A percentile compares a stretch with the other conserved stretches of the same genome.
phyloP scores from a whole-genome alignment of 1,140 invertebrate species.

The Anthonomus grandis region DNA sequence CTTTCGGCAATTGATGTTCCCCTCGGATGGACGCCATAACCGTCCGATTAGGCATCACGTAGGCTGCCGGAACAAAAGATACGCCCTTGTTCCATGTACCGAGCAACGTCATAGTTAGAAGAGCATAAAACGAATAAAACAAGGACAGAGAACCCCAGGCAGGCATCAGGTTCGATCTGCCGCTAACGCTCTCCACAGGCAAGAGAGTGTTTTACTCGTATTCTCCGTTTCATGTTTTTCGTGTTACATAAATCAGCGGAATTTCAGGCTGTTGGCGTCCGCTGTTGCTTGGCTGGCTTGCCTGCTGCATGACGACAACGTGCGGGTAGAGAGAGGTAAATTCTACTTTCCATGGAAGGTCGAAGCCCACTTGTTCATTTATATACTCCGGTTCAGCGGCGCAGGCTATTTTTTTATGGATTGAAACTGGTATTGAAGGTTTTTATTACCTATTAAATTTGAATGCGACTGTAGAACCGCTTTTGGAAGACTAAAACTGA shows the following conservation, averaged over 20 bases:
- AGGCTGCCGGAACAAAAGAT: neutral
- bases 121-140: neutral
- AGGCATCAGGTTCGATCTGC: constrained; percentile 14
- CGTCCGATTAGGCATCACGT: constrained; percentile 7
- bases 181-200: constrained; percentile 11
- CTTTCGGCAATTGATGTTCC: neutral
- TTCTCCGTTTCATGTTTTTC: constrained; percentile 10
- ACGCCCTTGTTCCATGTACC: constrained; percentile 2
- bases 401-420: neutral
- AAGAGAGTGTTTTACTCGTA: too few relatives aligned
- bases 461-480: too few relatives aligned
- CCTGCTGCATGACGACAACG: constrained; percentile 1
- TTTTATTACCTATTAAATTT: too few relatives aligned
- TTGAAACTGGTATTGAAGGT: too few relatives aligned
- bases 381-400: constrained; percentile 8
- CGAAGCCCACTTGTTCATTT: constrained; percentile 7
- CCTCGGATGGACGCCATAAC: constrained; percentile 9
- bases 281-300: neutral
- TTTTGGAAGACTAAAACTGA: too few relatives aligned
- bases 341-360: constrained; percentile 18
- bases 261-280: neutral
- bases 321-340: constrained; percentile 9
- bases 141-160: constrained; percentile 1
- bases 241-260: too few relatives aligned
- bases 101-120: neutral